Conservation (phyloP, 2,888 invertebrate species). For the Autographa pulchrina region DNA sequence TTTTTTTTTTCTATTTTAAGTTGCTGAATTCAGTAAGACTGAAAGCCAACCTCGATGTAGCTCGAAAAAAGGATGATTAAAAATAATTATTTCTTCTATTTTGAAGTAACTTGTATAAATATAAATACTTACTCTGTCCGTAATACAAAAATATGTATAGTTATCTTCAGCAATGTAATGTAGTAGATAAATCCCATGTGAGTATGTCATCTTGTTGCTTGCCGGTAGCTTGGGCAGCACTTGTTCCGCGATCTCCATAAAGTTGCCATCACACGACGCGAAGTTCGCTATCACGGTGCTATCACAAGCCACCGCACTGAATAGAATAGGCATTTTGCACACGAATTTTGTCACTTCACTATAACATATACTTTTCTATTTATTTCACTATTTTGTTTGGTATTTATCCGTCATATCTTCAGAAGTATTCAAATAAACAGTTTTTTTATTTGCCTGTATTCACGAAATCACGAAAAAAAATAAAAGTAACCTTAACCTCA, state of each 20-base stretch:
- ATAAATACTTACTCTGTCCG: conserved; percentile 94
- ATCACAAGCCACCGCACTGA: conserved; percentile 95
- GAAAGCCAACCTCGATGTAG: too few species aligned
- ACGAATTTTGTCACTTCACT: neutral
- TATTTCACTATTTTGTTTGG: neutral
- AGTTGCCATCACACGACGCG: conserved; percentile 97
- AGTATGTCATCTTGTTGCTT: conserved; percentile 96
- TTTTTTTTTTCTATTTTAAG: too few species aligned
- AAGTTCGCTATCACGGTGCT: conserved; percentile 94
- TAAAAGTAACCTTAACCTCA: conserved; percentile 12
- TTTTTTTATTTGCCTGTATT: neutral
- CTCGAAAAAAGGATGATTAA: too few species aligned
- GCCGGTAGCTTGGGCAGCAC: conserved; percentile 94
- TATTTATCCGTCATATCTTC: neutral
- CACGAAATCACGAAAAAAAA: neutral
- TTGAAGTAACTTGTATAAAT: neutral
- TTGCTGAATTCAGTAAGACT: too few species aligned
- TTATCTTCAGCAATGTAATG: conserved; percentile 95
- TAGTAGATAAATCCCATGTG: conserved; percentile 91
- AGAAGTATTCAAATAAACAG: neutral
- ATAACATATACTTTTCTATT: neutral
- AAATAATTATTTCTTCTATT: neutral
- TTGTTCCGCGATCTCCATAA: conserved; percentile 96
- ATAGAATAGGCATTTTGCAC: conserved; percentile 95
- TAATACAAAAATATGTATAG: conserved; percentile 97